Evolutionary conservation across 2,797 vertebrate species (phyloP).

Genomic region (Catharus ustulatus): DNA sequence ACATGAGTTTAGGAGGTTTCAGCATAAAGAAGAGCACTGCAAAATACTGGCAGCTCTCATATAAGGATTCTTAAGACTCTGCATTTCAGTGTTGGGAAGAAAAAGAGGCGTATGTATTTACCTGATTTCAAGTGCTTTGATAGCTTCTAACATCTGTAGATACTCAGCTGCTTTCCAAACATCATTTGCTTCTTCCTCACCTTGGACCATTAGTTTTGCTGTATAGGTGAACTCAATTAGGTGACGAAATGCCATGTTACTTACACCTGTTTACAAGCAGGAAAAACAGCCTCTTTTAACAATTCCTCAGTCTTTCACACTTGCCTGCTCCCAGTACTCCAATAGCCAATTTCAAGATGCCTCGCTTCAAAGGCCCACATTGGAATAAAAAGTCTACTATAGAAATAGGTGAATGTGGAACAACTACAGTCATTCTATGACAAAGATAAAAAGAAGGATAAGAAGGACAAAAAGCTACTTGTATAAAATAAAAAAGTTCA

Average conservation of each 20-base stretch:
- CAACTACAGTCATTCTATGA: neutral
- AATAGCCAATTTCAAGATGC: neutral
- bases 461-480: neutral
- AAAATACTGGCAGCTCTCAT: neutral
- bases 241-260: slow-evolving; percentile 91
- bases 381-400: neutral
- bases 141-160: slow-evolving; percentile 96
- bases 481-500: neutral
- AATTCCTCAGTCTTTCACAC: neutral
- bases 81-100: neutral
- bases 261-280: slow-evolving; percentile 83
- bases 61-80: neutral
- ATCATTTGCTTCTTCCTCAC: slow-evolving; percentile 89
- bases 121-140: slow-evolving; percentile 93
- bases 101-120: slow-evolving; percentile 54
- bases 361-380: neutral
- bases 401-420: neutral
- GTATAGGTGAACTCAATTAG: slow-evolving; percentile 98
- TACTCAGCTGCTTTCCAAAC: slow-evolving; percentile 98
- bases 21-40: neutral
- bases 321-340: neutral
- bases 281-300: neutral
- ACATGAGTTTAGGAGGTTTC: neutral
- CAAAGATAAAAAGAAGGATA: neutral
- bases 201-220: slow-evolving; percentile 87